Conservation (phyloP, 2,888 invertebrate species). For the Vesta saturnalis region DNA sequence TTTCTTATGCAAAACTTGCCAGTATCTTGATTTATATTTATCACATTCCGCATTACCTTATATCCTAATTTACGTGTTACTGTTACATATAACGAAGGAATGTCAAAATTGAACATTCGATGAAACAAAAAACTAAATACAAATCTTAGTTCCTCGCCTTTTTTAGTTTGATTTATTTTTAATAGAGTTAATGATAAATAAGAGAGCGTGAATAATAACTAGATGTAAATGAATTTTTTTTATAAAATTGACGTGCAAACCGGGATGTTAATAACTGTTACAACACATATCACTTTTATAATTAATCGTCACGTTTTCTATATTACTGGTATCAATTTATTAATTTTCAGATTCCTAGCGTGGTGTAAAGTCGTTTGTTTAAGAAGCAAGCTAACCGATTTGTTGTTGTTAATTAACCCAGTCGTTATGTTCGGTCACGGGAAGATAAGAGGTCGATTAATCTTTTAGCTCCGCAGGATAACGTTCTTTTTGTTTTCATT, state of each 20-base stretch:
- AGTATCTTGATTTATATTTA: constrained; percentile 27
- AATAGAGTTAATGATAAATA: not conserved
- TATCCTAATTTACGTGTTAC: constrained; percentile 13
- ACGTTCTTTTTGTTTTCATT: constrained; percentile 49
- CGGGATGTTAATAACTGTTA: constrained; percentile 16
- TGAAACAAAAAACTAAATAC: not conserved
- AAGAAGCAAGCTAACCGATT: constrained; percentile 44
- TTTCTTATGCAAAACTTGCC: constrained; percentile 18
- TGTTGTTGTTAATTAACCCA: constrained; percentile 50
- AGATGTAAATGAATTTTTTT: constrained; percentile 20
- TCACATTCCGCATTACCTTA: constrained; percentile 17
- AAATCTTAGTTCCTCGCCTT: not conserved
- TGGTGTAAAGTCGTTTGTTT: constrained; percentile 38
- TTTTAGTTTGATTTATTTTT: not conserved
- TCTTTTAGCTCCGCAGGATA: constrained; percentile 49
- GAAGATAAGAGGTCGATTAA: constrained; percentile 51
- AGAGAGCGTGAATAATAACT: not conserved
- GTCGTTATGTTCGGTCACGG: constrained; percentile 50
- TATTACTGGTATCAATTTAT: constrained; percentile 33
- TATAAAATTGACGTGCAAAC: not conserved
- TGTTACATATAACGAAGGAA: not conserved
- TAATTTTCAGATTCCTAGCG: constrained; percentile 29
- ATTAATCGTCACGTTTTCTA: constrained; percentile 27
- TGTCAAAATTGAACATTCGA: not conserved
- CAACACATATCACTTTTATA: constrained; percentile 23